Evolutionary conservation across 2,888 invertebrate species (phyloP), one percentile per base, ranked within the genome.

Genomic region (Mechanitis mazaeus): DNA sequence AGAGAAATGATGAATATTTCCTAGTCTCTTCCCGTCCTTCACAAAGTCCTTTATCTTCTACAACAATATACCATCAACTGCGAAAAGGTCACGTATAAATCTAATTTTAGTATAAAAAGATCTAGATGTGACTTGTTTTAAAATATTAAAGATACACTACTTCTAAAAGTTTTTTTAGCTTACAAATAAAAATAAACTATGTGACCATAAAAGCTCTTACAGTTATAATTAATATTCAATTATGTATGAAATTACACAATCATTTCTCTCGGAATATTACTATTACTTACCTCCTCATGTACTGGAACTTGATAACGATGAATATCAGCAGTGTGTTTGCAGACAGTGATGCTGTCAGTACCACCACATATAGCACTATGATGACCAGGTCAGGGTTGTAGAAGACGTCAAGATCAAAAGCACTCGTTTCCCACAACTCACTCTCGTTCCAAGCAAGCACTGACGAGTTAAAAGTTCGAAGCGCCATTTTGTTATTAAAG

Each of bases 241-340:
- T 47, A n/a, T 47, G n/a, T 3, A 20, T 3, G n/a, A 47, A 3
- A n/a, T 47, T 6, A 47, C n/a, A 20, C 20, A n/a, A 20, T 2
- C 4, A 47, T 20, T 47, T 47, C n/a, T 6, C 3, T 47, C 47
- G n/a, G 28, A 47, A n/a, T 47, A 20, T 47, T n/a, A 28, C n/a
- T 20, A 33, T 11, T 28, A 81, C 92, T 90, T 76, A 94, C 94
- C 93, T 94, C 71, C 94, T 87, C 93, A 94, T 93, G 71, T 93
- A 94, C 79, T 93, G 93, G 78, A 93, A 94, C 78, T 93, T 93
- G 81, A 93, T 91, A 69, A 94, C 93, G 38, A 94, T 93, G 67
- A 93, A 88, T 69, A 94, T 94, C 56, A 94, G 93, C 72, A 94
- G 84, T 4, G 92, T 89, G 71, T 94, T 94, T 4, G 94, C 93